phyloP scores from a whole-genome alignment of 2,797 vertebrate genomes.

The Pantherophis alleghaniensis region DNA sequence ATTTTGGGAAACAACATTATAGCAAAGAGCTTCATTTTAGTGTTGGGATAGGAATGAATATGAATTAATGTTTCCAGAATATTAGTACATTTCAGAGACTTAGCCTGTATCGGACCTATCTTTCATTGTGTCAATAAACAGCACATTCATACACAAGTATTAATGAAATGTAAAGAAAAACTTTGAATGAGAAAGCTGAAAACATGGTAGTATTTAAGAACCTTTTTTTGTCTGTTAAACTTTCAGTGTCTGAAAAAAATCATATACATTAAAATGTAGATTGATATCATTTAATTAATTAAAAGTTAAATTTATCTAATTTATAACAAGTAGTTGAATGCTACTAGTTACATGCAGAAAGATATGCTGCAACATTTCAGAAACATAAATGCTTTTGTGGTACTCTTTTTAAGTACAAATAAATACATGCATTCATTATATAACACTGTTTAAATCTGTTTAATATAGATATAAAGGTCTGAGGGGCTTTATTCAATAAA shows the following conservation, averaged over 20 bases:
- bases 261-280: conserved; percentile 8
- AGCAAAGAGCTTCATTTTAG: conserved; percentile 70
- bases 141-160: no score
- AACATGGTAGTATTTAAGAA: conserved; percentile 48
- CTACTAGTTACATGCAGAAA: not conserved
- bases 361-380: not conserved
- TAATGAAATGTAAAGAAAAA: no score
- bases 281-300: conserved; percentile 9
- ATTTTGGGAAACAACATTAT: conserved; percentile 71
- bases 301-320: not conserved
- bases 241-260: conserved; percentile 39
- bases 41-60: conserved; percentile 70
- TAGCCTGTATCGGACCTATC: conserved; percentile 63
- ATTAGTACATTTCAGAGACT: conserved; percentile 61
- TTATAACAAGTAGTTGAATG: not conserved
- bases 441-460: not conserved
- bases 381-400: not conserved
- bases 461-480: not conserved
- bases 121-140: conserved; percentile 43
- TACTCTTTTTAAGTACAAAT: not conserved
- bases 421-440: not conserved
- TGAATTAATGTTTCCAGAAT: conserved; percentile 72
- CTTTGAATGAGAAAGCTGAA: conserved; percentile 46
- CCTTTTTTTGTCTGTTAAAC: conserved; percentile 30
- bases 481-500: not conserved